Base-by-base conservation (phyloP, 1,140 invertebrate species). In the Stenopsyche tienmushanensis region DNA sequence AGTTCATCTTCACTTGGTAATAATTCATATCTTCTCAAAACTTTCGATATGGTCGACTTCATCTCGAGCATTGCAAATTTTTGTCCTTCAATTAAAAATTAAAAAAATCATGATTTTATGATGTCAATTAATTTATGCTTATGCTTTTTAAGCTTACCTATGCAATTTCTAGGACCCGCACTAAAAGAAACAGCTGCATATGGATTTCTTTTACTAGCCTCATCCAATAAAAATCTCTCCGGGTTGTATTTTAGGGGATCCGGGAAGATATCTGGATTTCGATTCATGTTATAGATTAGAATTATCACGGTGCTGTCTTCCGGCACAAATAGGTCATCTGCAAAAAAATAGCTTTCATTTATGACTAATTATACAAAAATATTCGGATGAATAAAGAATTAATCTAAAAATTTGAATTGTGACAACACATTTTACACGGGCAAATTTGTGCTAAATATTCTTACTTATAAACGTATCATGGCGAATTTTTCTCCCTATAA, bases 161-260 rank as follows among this genome's bases (percentile, higher is more conserved):
- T 90, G 67, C 90, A 92, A 73, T 90, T 90, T 44, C 90, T 82
- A 0, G 84, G 80, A 1, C 89, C 90, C 41, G 88, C 89, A 52
- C 88, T 90, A 70, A 92, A 92, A 1, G 89, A 85, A 34, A 92
- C 76, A 74, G 85, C 90, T 9, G 80, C 75, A 71, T 81, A 88
- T 5, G 78, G 80, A 75, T 83, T 84, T 39, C 83, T 74, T 13
- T 72, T 67, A 3, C 67, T 49, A 0, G 70, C 50, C 29, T 84
- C 83, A 52, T 85, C 83, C 0, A 81, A 77, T 18, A 84, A 73
- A 77, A 93, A 94, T 71, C 91, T 80, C 20, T 93, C 90, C 0
- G 93, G 92, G 72, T 87, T 80, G 72, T 91, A 94, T 3, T 75
- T 78, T 10, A 88, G 77, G 0, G 92, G 92, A 72, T 94, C 83